phyloP scores from a whole-genome alignment of 2,113 vertebrate species.

The Riparia riparia region DNA sequence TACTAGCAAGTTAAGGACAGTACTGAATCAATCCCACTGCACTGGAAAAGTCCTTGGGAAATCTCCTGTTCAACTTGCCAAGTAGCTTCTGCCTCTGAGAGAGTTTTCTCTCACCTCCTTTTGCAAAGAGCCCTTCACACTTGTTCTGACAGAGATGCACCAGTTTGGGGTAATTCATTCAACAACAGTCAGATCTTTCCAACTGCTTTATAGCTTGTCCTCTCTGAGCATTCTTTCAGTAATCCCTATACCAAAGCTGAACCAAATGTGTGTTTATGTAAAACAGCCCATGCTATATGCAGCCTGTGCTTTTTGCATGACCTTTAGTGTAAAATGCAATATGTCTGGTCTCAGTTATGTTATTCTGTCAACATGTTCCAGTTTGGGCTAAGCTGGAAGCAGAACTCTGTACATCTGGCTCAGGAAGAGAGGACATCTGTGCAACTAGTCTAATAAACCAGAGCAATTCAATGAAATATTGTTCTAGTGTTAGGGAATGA shows the following conservation, averaged over 20 bases:
- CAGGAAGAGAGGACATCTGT: slow-evolving; percentile 68
- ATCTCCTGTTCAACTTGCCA: not conserved
- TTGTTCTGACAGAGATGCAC: not conserved
- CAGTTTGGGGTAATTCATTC: slow-evolving; percentile 46
- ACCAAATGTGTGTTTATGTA: slow-evolving; percentile 63
- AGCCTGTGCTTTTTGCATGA: slow-evolving; percentile 47
- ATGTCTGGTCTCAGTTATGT: slow-evolving; percentile 65
- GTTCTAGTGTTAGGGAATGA: slow-evolving; percentile 45
- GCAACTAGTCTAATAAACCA: slow-evolving; percentile 51
- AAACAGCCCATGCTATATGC: slow-evolving; percentile 59
- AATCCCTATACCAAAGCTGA: slow-evolving; percentile 49
- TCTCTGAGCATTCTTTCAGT: slow-evolving; percentile 39
- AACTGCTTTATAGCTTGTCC: slow-evolving; percentile 28
- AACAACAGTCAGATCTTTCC: slow-evolving; percentile 32
- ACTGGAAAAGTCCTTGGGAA: not conserved
- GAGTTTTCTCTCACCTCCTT: slow-evolving; percentile 8
- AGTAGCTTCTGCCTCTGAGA: not conserved
- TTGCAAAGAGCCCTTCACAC: slow-evolving; percentile 9
- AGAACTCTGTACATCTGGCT: slow-evolving; percentile 61
- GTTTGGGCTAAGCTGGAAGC: slow-evolving; percentile 66
- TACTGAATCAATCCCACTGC: not conserved
- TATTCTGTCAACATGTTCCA: slow-evolving; percentile 67
- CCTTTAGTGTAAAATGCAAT: slow-evolving; percentile 59
- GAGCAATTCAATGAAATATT: slow-evolving; percentile 64
- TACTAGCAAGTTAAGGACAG: not conserved